phyloP scores from a whole-genome alignment of 1,140 invertebrate genomes.

The Oedothorax gibbosus region DNA sequence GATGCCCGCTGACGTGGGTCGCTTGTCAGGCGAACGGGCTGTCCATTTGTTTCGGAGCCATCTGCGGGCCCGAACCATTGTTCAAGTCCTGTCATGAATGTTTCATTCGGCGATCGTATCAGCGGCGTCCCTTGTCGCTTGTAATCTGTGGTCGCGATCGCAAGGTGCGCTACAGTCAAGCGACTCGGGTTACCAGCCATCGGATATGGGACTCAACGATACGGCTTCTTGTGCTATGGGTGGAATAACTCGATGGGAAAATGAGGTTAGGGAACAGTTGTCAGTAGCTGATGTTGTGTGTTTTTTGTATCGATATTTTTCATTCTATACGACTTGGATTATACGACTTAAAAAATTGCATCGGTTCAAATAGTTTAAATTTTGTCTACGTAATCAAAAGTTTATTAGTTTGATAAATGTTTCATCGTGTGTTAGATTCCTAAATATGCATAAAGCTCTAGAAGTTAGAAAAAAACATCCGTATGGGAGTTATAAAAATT shows the following conservation, averaged over 20 bases:
- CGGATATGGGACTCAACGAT: slow-evolving; percentile 7
- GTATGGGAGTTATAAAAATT: too few relatives aligned
- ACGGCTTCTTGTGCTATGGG: background rate
- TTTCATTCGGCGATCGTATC: slow-evolving; percentile 58
- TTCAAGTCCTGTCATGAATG: slow-evolving; percentile 56
- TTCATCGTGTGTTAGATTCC: too few relatives aligned
- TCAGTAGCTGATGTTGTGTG: too few relatives aligned
- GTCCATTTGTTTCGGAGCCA: slow-evolving; percentile 58
- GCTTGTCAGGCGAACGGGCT: slow-evolving; percentile 41
- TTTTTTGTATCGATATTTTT: too few relatives aligned
- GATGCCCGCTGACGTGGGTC: slow-evolving; percentile 50
- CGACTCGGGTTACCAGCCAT: slow-evolving; percentile 50
- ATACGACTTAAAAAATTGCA: too few relatives aligned
- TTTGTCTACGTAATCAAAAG: too few relatives aligned
- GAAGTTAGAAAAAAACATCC: too few relatives aligned
- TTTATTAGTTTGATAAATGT: too few relatives aligned
- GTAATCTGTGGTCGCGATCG: slow-evolving; percentile 47
- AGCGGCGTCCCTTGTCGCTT: slow-evolving; percentile 42
- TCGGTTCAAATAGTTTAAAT: too few relatives aligned
- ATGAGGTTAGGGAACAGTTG: background rate
- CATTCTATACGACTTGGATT: too few relatives aligned
- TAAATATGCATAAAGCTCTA: too few relatives aligned
- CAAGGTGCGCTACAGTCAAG: slow-evolving; percentile 57
- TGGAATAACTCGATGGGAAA: slow-evolving; percentile 1
- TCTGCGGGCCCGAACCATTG: slow-evolving; percentile 54